Conservation (phyloP, 1,140 invertebrate species). For the Adelges cooleyi region DNA sequence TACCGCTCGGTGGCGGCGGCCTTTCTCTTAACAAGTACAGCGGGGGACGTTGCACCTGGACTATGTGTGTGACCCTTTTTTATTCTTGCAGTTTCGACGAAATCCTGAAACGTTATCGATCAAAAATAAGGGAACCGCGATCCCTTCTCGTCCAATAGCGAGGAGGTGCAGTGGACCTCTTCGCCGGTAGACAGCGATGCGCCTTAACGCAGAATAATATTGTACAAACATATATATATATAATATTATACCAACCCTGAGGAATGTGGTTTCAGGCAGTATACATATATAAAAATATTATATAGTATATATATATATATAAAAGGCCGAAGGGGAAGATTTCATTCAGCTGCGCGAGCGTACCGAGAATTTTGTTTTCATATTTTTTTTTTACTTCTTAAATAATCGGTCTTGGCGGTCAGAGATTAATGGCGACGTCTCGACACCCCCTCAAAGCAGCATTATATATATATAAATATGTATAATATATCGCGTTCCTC, state of each 20-base stretch:
- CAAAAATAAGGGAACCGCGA: slow-evolving; percentile 20
- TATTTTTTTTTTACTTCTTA: slow-evolving; percentile 4
- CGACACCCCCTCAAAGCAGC: neutral
- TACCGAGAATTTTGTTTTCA: slow-evolving; percentile 20
- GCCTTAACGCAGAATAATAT: slow-evolving; percentile 1
- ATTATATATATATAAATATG: neutral
- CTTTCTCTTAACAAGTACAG: neutral
- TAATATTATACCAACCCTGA: neutral
- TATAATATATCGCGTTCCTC: neutral
- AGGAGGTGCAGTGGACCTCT: no score
- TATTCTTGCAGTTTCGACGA: slow-evolving; percentile 9
- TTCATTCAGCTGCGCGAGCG: neutral
- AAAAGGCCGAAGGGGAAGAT: neutral
- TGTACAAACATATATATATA: neutral
- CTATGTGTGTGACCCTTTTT: slow-evolving; percentile 17
- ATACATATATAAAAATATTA: no score
- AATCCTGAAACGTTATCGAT: slow-evolving; percentile 19
- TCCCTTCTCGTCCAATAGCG: neutral
- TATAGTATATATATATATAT: no score
- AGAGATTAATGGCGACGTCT: slow-evolving; percentile 21
- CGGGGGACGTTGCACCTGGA: slow-evolving; percentile 23
- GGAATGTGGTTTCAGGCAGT: neutral
- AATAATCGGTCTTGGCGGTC: slow-evolving; percentile 15
- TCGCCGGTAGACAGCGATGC: slow-evolving; percentile 20
- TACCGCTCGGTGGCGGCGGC: neutral